Percentiles rank a stretch among this genome's conserved stretches.
These are phyloP conservation scores for Dendrocopos noguchii DNA, from an alignment of 2,113 vertebrate species.

Conservation along the genomic window DNA sequence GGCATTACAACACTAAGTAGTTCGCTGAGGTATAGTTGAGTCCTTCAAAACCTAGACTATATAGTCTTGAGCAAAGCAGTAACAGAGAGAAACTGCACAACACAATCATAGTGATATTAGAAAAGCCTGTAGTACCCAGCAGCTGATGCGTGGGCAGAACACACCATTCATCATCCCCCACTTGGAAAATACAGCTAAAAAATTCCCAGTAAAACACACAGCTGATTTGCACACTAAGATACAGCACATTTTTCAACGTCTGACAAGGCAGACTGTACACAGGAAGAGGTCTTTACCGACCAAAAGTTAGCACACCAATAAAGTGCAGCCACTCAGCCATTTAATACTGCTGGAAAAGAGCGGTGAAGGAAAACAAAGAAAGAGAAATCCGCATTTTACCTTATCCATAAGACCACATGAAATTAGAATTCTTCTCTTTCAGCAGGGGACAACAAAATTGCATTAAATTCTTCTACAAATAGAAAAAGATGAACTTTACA, in stretches of 20 bases:
- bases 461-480: slow-evolving; percentile 76
- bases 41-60: slow-evolving; percentile 74
- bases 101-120: slow-evolving; percentile 60
- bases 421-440: slow-evolving; percentile 77
- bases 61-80: slow-evolving; percentile 58
- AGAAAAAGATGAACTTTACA: slow-evolving; percentile 80
- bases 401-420: slow-evolving; percentile 70
- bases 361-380: slow-evolving; percentile 12
- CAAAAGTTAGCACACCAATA: slow-evolving; percentile 55
- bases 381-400: slow-evolving; percentile 62
- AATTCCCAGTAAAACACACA: slow-evolving; percentile 60
- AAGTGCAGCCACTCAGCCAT: slow-evolving; percentile 72
- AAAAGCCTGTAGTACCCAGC: slow-evolving; percentile 58
- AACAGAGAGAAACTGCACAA: slow-evolving; percentile 63
- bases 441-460: slow-evolving; percentile 81
- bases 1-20: slow-evolving; percentile 62
- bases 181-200: slow-evolving; percentile 61
- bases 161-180: neutral
- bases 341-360: slow-evolving; percentile 68
- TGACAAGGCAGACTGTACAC: slow-evolving; percentile 51
- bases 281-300: slow-evolving; percentile 46
- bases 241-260: slow-evolving; percentile 52
- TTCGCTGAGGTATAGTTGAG: slow-evolving; percentile 75
- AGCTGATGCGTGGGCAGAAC: slow-evolving; percentile 47
- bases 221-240: slow-evolving; percentile 58